These are phyloP conservation scores for Pedetes capensis DNA, from an alignment of 2,113 vertebrate genomes.

Conservation along the genomic window DNA sequence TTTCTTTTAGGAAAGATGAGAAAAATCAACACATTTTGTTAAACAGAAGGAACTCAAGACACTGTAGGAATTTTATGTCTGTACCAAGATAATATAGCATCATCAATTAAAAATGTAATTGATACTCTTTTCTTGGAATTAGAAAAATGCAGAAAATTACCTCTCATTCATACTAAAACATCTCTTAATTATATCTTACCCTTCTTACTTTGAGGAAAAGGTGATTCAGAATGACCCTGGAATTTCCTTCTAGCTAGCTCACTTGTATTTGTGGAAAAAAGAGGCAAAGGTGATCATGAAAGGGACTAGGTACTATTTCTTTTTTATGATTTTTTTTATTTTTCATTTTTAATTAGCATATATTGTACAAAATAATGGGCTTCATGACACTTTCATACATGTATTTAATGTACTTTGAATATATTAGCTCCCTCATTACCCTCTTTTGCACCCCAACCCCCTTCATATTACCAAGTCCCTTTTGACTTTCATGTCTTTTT, in stretches of 20 bases:
- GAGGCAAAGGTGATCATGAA: neutral
- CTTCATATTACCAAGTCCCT: no score
- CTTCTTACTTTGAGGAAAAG: conserved; percentile 44
- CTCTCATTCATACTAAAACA: neutral
- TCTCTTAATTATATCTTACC: conserved; percentile 50
- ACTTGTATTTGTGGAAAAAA: conserved; percentile 14
- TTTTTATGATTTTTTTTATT: no score
- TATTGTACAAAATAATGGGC: no score
- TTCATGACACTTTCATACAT: no score
- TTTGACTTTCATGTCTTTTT: no score
- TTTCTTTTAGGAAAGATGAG: conserved; percentile 65
- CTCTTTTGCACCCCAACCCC: no score
- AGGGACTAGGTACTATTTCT: neutral
- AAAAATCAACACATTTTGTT: conserved; percentile 8
- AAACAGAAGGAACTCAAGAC: conserved; percentile 59
- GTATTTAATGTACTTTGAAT: no score
- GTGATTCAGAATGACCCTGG: conserved; percentile 27
- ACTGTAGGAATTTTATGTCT: neutral
- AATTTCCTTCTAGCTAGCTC: conserved; percentile 13
- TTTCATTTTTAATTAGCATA: no score
- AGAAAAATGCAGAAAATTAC: conserved; percentile 65
- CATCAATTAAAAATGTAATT: conserved; percentile 65
- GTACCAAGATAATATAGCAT: neutral
- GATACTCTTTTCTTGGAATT: conserved; percentile 54
- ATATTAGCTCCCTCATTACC: no score